Percentiles rank a stretch among this genome's conserved stretches.
phyloP scores from a whole-genome alignment of 2,113 vertebrate species.

The Anhinga rufa region DNA sequence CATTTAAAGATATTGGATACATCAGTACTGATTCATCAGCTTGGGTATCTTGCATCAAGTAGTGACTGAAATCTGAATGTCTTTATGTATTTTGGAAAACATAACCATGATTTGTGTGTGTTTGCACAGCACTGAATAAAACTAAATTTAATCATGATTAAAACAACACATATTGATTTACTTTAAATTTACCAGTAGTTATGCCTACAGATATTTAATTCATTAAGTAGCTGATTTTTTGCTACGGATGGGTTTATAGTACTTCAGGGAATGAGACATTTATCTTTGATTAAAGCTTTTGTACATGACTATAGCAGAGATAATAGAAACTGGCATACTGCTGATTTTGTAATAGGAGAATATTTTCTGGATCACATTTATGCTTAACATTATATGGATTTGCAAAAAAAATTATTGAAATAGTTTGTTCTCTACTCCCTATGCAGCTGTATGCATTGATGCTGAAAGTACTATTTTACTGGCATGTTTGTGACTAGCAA shows the following conservation, averaged over 20 bases:
- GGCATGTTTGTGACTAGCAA: neutral
- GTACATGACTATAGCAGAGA: neutral
- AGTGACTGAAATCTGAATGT: neutral
- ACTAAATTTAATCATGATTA: neutral
- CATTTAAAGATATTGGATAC: neutral
- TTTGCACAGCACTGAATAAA: neutral
- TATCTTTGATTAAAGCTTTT: constrained; percentile 6
- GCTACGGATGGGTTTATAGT: neutral
- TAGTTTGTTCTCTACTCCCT: neutral
- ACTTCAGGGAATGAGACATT: neutral
- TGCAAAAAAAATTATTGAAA: neutral
- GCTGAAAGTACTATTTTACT: neutral
- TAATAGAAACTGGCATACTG: neutral
- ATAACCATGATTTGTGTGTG: neutral
- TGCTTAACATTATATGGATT: neutral
- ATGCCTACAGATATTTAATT: neutral
- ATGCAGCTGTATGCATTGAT: neutral
- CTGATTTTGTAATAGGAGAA: neutral
- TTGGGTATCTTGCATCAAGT: neutral
- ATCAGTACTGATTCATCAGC: neutral
- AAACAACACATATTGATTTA: neutral
- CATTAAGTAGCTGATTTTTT: neutral
- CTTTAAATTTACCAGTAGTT: neutral
- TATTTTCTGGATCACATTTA: neutral
- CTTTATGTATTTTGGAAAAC: neutral